Base-by-base conservation (phyloP, 2,113 vertebrate species). In the Cryptotis parvus region DNA sequence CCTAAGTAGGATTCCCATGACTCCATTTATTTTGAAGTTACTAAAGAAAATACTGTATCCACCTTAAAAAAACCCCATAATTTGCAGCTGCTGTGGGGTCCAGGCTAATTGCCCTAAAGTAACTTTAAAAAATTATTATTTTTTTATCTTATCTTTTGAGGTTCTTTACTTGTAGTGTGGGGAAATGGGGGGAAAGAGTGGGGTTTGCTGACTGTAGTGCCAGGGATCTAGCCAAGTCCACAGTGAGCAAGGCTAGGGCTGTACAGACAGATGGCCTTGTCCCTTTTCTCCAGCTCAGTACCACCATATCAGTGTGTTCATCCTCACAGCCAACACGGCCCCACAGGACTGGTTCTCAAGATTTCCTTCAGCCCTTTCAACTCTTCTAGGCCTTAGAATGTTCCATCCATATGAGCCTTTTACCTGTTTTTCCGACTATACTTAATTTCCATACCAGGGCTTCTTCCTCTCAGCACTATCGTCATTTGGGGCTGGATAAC, bases 41-140 rank as follows among this genome's bases (percentile, higher is more conserved):
- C 94, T 93, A 93, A 93, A 94, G 79, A 69, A 93, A 94, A 91
- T 93, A 73, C 7, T 78, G 90, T 66, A 91, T 90, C 87, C 80
- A 92, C 94, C 77, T 83, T n/a, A n/a, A n/a, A n/a, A 91, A 96
- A 95, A 96, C 26, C 10, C 88, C 86, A 33, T 79, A 37, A 81
- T 72, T 75, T 83, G 20, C 26, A n/a, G 43, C 33, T 87, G 41
- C 31, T 43, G 22, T 70, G 8, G 27, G 65, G 35, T 33, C 70
- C 20, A 18, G 45, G n/a, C 65, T 77, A 80, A 83, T 35, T 72
- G 33, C 29, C 73, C 55, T 65, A 29, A 91, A 37, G 1, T n/a
- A 58, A 18, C 55, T 58, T 58, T 58, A 18, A 20, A 58, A 58
- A 22, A 22, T 1, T 10, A 58, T 58, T 58, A 20, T 49, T 49